A percentile compares a stretch with the other conserved stretches of the same genome.
phyloP scores from a whole-genome alignment of 2,113 vertebrate genomes.

The Dipodomys merriami region DNA sequence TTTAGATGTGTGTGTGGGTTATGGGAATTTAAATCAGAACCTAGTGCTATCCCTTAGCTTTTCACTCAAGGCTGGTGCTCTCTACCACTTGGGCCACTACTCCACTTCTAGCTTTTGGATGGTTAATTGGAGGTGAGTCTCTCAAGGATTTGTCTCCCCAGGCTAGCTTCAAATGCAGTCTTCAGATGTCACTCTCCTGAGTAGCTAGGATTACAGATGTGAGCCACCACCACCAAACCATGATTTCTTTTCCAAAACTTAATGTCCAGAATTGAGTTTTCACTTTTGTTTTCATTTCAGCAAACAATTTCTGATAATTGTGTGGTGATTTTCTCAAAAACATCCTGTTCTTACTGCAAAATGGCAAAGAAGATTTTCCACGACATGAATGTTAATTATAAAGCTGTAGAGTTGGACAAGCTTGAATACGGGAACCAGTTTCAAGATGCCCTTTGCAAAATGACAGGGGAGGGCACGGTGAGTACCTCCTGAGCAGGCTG shows the following conservation, averaged over 20 bases:
- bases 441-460: slow-evolving; percentile 91
- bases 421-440: slow-evolving; percentile 90
- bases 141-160: no score
- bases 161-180: no score
- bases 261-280: not conserved
- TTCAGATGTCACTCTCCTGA: no score
- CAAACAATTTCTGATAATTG: slow-evolving; percentile 93
- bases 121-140: no score
- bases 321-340: slow-evolving; percentile 98
- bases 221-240: no score
- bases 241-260: slow-evolving; percentile 13
- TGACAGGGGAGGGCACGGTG: slow-evolving; percentile 94
- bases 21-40: no score
- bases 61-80: no score
- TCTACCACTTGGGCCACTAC: no score
- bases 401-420: slow-evolving; percentile 92
- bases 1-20: no score
- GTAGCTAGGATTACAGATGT: no score
- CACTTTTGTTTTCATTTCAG: slow-evolving; percentile 80
- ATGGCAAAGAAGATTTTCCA: slow-evolving; percentile 96
- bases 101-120: no score
- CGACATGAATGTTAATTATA: slow-evolving; percentile 91
- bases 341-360: slow-evolving; percentile 93
- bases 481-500: slow-evolving; percentile 71
- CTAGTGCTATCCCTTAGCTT: no score